These are phyloP conservation scores for Oryzias javanicus DNA, from an alignment of 2,113 vertebrate genomes.

Conservation along the genomic window DNA sequence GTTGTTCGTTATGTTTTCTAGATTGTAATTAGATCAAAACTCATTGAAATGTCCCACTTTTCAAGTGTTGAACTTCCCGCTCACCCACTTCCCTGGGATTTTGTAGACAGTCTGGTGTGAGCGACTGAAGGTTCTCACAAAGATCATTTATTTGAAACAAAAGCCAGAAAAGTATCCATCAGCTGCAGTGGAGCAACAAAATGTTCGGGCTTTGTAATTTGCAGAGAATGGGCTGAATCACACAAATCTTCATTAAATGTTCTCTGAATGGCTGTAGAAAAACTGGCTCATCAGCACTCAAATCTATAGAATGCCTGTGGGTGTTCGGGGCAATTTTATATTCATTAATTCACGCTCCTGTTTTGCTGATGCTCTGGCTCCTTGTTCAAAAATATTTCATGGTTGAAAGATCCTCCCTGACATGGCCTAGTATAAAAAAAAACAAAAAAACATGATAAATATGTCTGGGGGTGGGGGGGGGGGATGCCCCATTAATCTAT, in stretches of 20 bases:
- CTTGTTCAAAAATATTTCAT: slow-evolving; percentile 4
- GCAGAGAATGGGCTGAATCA: not conserved
- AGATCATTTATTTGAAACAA: not conserved
- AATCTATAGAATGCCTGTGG: slow-evolving; percentile 6
- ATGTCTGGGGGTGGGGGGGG: not conserved
- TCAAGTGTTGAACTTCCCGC: not conserved
- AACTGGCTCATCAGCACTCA: slow-evolving; percentile 7
- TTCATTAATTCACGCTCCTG: not conserved
- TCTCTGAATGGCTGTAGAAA: not conserved
- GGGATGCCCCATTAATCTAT: no score
- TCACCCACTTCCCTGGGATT: not conserved
- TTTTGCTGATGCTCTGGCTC: slow-evolving; percentile 1
- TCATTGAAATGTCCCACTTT: not conserved
- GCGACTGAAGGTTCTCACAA: not conserved
- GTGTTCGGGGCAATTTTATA: slow-evolving; percentile 1
- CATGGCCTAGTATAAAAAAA: not conserved
- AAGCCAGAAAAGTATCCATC: not conserved
- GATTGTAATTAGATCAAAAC: no score
- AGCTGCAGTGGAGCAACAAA: not conserved
- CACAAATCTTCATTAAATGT: not conserved
- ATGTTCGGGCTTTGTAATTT: not conserved
- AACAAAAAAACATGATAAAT: not conserved
- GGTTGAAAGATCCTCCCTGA: not conserved
- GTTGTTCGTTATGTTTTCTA: no score
- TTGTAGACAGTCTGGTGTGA: not conserved